Evolutionary conservation across 2,888 invertebrate species (phyloP).

Genomic region (Sminthurides aquaticus): DNA sequence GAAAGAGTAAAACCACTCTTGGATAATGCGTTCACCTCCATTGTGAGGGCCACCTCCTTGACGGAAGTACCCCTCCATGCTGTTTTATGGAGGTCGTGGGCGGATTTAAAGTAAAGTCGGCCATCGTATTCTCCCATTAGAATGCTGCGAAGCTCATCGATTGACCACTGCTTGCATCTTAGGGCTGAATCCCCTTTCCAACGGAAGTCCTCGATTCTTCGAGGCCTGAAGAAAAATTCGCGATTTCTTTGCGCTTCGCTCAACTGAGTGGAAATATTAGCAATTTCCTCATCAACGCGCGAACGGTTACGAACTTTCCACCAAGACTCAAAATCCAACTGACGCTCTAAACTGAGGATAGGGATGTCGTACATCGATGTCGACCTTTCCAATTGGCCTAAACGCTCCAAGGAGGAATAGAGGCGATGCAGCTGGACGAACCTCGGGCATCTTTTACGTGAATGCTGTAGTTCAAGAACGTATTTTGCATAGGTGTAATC

Average conservation of each 20-base stretch:
- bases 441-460: constrained; percentile 64
- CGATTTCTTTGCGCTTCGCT: constrained; percentile 71
- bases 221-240: constrained; percentile 72
- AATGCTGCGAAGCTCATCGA: constrained; percentile 60
- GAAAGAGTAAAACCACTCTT: constrained; percentile 45
- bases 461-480: constrained; percentile 57
- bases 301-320: constrained; percentile 69
- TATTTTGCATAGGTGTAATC: constrained; percentile 48
- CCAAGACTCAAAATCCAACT: constrained; percentile 82
- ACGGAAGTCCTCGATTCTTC: constrained; percentile 62
- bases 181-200: constrained; percentile 76
- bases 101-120: constrained; percentile 14
- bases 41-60: constrained; percentile 65
- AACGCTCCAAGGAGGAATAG: constrained; percentile 74
- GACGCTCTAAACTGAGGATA: constrained; percentile 66
- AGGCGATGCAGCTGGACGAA: constrained; percentile 79
- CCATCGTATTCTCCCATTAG: constrained; percentile 14
- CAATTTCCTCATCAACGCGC: constrained; percentile 72
- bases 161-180: constrained; percentile 74
- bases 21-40: constrained; percentile 52
- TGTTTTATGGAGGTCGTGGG: constrained; percentile 65
- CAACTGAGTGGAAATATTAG: constrained; percentile 66
- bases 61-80: constrained; percentile 78
- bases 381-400: constrained; percentile 72
- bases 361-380: constrained; percentile 46